phyloP scores from a whole-genome alignment of 2,113 vertebrate species.

The Laterallus jamaicensis region DNA sequence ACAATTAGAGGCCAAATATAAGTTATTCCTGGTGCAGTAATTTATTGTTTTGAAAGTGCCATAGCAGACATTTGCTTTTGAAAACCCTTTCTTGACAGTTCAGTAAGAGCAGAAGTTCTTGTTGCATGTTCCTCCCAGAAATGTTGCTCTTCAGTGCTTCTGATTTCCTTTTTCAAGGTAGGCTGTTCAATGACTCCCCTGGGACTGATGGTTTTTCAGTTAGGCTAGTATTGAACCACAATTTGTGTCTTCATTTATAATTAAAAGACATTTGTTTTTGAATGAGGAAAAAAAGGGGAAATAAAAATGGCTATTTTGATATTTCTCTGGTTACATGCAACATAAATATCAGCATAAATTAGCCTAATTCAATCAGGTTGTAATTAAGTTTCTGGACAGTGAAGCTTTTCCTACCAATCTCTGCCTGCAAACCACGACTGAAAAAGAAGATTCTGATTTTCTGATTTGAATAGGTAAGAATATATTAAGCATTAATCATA shows the following conservation, averaged over 20 bases:
- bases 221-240: neutral
- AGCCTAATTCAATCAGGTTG: neutral
- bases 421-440: neutral
- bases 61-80: neutral
- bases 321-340: neutral
- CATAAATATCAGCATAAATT: neutral
- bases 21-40: neutral
- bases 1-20: neutral
- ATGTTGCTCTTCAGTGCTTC: neutral
- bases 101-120: neutral
- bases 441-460: neutral
- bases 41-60: neutral
- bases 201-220: neutral
- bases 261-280: neutral
- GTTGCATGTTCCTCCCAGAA: neutral
- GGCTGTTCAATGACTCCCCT: neutral
- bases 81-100: neutral
- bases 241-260: neutral
- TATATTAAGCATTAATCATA: neutral
- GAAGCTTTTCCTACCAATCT: neutral
- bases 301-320: neutral
- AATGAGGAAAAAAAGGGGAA: neutral
- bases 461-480: neutral
- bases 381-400: neutral
- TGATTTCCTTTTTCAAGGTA: neutral